Evolutionary conservation across 2,888 invertebrate species (phyloP).

Genomic region (Orthosia gothica): DNA sequence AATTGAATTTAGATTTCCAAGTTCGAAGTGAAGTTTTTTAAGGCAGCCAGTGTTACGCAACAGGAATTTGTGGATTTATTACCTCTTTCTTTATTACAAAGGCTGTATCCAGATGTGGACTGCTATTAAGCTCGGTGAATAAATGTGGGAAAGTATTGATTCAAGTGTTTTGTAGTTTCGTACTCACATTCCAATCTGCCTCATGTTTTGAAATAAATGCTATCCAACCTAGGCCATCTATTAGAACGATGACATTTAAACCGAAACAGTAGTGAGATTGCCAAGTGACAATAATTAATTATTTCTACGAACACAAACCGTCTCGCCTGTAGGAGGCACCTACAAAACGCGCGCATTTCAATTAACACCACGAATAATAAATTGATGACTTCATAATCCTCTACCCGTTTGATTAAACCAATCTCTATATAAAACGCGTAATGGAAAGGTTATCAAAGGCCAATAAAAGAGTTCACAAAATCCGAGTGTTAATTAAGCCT

Average conservation of each 20-base stretch:
- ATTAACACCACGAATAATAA: slow-evolving; percentile 52
- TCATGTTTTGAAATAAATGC: slow-evolving; percentile 31
- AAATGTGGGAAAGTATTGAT: slow-evolving; percentile 35
- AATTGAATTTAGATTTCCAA: slow-evolving; percentile 47
- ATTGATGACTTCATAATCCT: slow-evolving; percentile 53
- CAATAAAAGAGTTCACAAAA: slow-evolving; percentile 56
- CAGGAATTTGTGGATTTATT: slow-evolving; percentile 39
- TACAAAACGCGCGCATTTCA: slow-evolving; percentile 39
- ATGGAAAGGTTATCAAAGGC: slow-evolving; percentile 35
- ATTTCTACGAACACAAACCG: slow-evolving; percentile 40
- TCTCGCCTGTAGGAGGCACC: slow-evolving; percentile 20
- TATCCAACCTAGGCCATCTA: slow-evolving; percentile 25
- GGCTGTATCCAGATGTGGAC: slow-evolving; percentile 1
- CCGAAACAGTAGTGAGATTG: slow-evolving; percentile 25
- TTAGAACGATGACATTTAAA: slow-evolving; percentile 42
- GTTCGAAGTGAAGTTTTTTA: slow-evolving; percentile 5
- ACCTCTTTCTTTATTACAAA: slow-evolving; percentile 20
- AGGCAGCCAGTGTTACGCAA: slow-evolving; percentile 40
- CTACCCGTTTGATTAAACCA: slow-evolving; percentile 35
- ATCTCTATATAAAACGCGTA: slow-evolving; percentile 33
- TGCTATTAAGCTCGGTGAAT: slow-evolving; percentile 6
- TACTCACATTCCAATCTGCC: slow-evolving; percentile 37
- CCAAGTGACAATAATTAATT: slow-evolving; percentile 47
- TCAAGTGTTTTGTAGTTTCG: slow-evolving; percentile 32
- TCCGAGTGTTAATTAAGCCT: slow-evolving; percentile 58